Evolutionary conservation across 35 echinoderm and acorn worm genomes (phyloP).

Genomic region (Heliocidaris erythrogramma): DNA sequence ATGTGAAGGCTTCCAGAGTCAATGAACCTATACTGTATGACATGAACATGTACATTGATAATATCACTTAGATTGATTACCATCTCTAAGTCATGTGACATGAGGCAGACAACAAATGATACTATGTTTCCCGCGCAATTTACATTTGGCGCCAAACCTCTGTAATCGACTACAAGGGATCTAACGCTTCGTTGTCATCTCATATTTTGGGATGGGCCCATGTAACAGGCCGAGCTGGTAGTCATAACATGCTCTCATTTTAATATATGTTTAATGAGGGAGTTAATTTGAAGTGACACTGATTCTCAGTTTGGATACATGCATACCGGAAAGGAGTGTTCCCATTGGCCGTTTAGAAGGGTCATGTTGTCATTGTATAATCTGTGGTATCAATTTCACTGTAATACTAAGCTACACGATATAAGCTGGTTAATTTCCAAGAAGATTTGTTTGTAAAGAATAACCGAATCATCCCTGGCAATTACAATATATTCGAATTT

Average conservation of each 20-base stretch:
- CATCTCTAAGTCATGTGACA: background rate
- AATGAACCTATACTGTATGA: background rate
- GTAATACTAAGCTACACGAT: too few relatives aligned
- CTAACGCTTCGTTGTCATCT: background rate
- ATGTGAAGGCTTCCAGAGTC: background rate
- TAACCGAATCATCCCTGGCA: too few relatives aligned
- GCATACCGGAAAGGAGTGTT: too few relatives aligned
- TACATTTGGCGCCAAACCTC: background rate
- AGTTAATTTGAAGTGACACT: background rate
- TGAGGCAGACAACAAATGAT: background rate
- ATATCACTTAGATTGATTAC: background rate
- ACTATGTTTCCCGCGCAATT: background rate
- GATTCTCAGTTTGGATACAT: background rate
- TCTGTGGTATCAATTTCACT: too few relatives aligned
- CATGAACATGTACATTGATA: background rate
- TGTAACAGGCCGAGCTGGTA: background rate
- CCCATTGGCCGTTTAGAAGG: too few relatives aligned
- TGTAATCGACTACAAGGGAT: background rate
- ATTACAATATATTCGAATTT: too few relatives aligned
- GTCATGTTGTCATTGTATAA: too few relatives aligned
- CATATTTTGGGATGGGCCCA: background rate
- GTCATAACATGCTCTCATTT: background rate
- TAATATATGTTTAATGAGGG: background rate
- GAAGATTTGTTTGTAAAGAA: too few relatives aligned
- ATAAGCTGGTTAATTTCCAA: too few relatives aligned